A percentile compares a stretch with the other conserved stretches of the same genome.
Conservation (phyloP, 2,888 invertebrate genomes). For the Escarpia spicata region DNA sequence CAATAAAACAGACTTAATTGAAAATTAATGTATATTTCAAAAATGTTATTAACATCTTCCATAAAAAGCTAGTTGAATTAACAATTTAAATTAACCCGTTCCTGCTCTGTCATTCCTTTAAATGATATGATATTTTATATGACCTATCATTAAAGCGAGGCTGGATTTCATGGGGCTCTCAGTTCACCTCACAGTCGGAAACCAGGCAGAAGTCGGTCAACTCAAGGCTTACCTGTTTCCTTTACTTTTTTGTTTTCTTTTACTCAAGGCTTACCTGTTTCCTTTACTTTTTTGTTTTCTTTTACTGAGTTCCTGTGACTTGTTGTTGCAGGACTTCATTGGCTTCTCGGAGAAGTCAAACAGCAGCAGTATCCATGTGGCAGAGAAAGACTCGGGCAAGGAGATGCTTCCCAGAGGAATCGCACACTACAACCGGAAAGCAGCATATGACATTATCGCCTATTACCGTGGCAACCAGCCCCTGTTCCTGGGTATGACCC, state of each 20-base stretch:
- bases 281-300: not conserved
- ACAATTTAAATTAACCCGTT: no score
- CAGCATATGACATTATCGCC: conserved; percentile 35
- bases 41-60: no score
- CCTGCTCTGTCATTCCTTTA: no score
- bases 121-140: no score
- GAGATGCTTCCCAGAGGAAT: conserved; percentile 31
- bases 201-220: no score
- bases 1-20: no score
- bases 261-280: not conserved
- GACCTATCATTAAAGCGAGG: no score
- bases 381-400: conserved; percentile 29
- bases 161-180: no score
- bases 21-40: no score
- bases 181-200: no score
- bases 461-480: conserved; percentile 20
- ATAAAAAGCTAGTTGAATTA: no score
- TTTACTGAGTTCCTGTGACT: not conserved
- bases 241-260: not conserved
- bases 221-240: no score
- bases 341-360: not conserved
- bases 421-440: conserved; percentile 19
- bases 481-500: not conserved
- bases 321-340: not conserved
- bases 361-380: conserved; percentile 31